Base-by-base conservation (phyloP, 2,888 invertebrate species). In the Rhamnusium bicolor region DNA sequence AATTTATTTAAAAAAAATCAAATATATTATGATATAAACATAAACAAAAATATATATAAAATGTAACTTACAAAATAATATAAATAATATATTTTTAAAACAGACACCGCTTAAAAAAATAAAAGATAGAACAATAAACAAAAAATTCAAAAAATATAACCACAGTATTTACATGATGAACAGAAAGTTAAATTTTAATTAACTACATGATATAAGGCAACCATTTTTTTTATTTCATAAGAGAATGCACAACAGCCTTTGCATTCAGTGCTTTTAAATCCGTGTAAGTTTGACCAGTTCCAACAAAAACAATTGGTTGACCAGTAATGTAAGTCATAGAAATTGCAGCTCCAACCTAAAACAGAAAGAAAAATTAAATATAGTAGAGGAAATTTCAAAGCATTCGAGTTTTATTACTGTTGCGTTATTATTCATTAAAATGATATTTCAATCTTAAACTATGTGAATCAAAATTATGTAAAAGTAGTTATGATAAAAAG, bases 261-360 rank as follows among this genome's bases (percentile, higher is more conserved):
- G 96, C 97, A 87, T 99, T 99, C 80, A 99, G 91, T 72, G 96
- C 97, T 87, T 98, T 97, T 84, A 99, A 91, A 90, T 99, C 99
- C 0, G 97, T 96, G 88, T 99, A 99, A 0, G 99, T 99, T 90
- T 99, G 99, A 1, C 99, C 99, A 2, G 98, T 99, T 47, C 99
- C 99, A 14, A 99, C 99, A 87, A 98, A 98, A 54, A 98, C 97
- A 67, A 99, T 99, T 0, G 99, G 99, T 88, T 99, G 99, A 0
- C 99, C 99, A 0, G 99, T 99, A 76, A 99, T 98, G 88, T 99
- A 99, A 0, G 99, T 98, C 99, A 99, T 99, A 14, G 99, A 99
- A 82, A 99, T 98, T 16, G 99, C 99, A 51, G 99, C 99, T 8
- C 99, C 99, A 21, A 99, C 88, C 88, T 88, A 71, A 71, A 84